Conservation (phyloP, 1,140 invertebrate species). For the Polypedilum vanderplanki region DNA sequence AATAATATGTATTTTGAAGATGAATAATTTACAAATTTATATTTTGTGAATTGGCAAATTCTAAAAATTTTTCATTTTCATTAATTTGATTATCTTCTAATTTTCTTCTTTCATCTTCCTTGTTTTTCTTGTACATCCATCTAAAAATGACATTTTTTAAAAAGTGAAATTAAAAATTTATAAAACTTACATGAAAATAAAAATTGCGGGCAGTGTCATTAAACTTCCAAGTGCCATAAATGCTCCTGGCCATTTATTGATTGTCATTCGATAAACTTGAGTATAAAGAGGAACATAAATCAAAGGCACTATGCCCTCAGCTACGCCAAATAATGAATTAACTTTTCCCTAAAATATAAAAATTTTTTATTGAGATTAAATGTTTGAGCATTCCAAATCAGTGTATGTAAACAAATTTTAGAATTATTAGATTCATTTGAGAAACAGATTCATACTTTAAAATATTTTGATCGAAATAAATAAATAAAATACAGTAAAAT, state of each 20-base stretch:
- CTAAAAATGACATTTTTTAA: slow-evolving; percentile 32
- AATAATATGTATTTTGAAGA: no score
- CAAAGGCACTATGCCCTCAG: slow-evolving; percentile 70
- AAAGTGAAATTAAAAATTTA: slow-evolving; percentile 30
- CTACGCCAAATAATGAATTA: slow-evolving; percentile 71
- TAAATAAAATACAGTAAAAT: no score
- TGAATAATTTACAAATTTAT: no score
- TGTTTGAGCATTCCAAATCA: no score
- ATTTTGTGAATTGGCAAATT: no score
- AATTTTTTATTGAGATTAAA: slow-evolving; percentile 31
- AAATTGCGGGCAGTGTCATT: slow-evolving; percentile 65
- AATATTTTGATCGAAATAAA: no score
- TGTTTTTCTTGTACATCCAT: slow-evolving; percentile 53
- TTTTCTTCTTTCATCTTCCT: slow-evolving; percentile 41
- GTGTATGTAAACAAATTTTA: no score
- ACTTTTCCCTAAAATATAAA: slow-evolving; percentile 56
- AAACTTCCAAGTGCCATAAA: slow-evolving; percentile 70
- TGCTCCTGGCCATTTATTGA: slow-evolving; percentile 65
- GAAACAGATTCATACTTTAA: no score
- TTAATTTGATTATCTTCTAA: no score
- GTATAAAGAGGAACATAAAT: slow-evolving; percentile 75
- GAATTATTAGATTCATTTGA: no score
- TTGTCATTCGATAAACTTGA: slow-evolving; percentile 61
- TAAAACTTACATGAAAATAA: slow-evolving; percentile 67
- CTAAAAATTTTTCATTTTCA: no score